Percentiles rank a stretch among this genome's conserved stretches.
These are phyloP conservation scores for Stenotaenia linearis DNA, from an alignment of 2,888 invertebrate genomes.

Conservation along the genomic window DNA sequence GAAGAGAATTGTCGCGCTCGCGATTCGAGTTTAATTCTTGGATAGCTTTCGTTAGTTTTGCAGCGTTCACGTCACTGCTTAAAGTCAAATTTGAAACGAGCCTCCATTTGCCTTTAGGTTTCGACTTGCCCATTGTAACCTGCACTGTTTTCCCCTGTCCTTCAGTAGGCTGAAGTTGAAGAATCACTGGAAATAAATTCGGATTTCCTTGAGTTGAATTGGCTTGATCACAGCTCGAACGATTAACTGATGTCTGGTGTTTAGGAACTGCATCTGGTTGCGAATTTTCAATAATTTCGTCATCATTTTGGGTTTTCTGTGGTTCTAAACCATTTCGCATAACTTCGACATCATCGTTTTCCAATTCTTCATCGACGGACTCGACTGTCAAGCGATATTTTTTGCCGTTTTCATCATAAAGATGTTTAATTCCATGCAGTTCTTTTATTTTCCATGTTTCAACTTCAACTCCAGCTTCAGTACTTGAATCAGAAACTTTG, in stretches of 20 bases:
- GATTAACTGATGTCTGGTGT: neutral
- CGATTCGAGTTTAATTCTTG: neutral
- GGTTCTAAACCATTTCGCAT: no score
- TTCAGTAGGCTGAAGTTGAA: neutral
- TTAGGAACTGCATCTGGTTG: neutral
- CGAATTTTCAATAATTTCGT: neutral
- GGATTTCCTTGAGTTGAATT: no score
- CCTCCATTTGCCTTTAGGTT: no score
- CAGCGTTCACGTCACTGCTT: neutral
- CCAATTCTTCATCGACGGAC: neutral
- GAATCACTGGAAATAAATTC: no score
- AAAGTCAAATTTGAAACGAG: neutral
- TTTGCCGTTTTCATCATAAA: neutral
- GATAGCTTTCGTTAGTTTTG: neutral
- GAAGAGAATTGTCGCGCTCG: no score
- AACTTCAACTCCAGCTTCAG: neutral
- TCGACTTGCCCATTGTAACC: no score
- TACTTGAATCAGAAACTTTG: neutral
- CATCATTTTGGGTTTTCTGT: no score
- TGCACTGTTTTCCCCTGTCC: no score
- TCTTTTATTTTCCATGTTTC: neutral
- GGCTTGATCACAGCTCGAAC: neutral
- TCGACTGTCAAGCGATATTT: no score
- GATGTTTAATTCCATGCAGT: neutral
- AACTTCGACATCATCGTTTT: neutral